A percentile compares a stretch with the other conserved stretches of the same genome.
These are phyloP conservation scores for Fregetta grallaria DNA, from an alignment of 2,113 vertebrate genomes.

Conservation along the genomic window DNA sequence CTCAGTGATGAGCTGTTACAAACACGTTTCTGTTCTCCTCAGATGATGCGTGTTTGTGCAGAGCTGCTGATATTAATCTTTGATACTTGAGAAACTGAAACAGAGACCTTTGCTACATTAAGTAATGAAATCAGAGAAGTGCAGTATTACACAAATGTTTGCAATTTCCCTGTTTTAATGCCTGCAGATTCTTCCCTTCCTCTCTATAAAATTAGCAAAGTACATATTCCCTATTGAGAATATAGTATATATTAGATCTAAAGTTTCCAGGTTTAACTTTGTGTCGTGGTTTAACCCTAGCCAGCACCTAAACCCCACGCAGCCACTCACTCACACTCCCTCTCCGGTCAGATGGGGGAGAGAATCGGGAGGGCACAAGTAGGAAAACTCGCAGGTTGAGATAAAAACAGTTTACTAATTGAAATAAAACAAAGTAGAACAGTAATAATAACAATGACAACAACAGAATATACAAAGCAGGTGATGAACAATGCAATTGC, in stretches of 20 bases:
- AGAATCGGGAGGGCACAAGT: no score
- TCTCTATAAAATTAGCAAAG: background rate
- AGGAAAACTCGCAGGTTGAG: no score
- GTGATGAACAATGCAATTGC: no score
- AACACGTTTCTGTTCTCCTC: background rate
- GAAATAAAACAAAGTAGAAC: no score
- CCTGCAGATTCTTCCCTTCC: background rate
- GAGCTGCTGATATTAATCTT: background rate
- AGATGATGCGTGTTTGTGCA: background rate
- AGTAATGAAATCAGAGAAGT: background rate
- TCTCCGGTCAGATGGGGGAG: no score
- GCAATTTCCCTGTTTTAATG: background rate
- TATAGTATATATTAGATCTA: background rate
- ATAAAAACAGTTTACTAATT: no score
- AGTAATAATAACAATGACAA: no score
- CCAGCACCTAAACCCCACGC: no score
- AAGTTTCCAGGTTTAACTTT: background rate
- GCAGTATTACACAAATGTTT: background rate
- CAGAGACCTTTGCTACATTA: background rate
- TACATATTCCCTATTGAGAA: background rate
- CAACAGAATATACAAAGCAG: no score
- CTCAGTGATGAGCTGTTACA: background rate
- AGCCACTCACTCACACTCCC: no score
- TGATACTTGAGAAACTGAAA: background rate
- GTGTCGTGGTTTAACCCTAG: no score